phyloP scores from a whole-genome alignment of 2,888 invertebrate species.

The Phasia obesa region DNA sequence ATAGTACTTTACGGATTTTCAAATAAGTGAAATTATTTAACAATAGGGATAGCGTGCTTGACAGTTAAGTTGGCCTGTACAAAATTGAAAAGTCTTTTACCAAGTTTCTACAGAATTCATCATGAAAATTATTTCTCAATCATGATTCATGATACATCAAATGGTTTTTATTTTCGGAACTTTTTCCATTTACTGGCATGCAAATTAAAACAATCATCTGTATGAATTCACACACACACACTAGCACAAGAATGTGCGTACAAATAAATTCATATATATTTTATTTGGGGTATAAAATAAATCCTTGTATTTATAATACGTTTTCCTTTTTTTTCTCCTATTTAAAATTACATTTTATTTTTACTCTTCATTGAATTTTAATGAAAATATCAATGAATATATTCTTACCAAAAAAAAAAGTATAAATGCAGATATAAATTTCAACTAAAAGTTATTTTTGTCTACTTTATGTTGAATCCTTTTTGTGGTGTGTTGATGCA shows the following conservation, averaged over 20 bases:
- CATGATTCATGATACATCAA: constrained; percentile 33
- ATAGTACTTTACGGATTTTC: too few species aligned
- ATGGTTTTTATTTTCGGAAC: constrained; percentile 2
- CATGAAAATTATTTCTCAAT: constrained; percentile 48
- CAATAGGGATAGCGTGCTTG: neutral
- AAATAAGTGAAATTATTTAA: neutral
- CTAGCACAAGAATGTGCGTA: constrained; percentile 13
- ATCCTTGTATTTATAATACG: constrained; percentile 14
- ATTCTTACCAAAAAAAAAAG: constrained; percentile 17
- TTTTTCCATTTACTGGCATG: neutral
- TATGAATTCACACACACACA: neutral
- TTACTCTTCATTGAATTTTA: constrained; percentile 63
- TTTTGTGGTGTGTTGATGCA: neutral
- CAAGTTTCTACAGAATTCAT: constrained; percentile 33
- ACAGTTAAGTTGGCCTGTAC: neutral
- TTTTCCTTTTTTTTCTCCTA: neutral
- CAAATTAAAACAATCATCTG: constrained; percentile 35
- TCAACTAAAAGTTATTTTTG: constrained; percentile 17
- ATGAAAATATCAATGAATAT: constrained; percentile 61
- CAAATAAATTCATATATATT: constrained; percentile 15
- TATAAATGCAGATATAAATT: constrained; percentile 6
- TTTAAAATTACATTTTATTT: constrained; percentile 55
- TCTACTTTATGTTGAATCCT: neutral
- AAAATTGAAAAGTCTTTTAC: neutral
- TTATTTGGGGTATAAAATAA: constrained; percentile 32